A percentile compares a stretch with the other conserved stretches of the same genome.
Evolutionary conservation across 2,113 vertebrate species (phyloP).

Genomic region (Speoplatyrhinus poulsoni): DNA sequence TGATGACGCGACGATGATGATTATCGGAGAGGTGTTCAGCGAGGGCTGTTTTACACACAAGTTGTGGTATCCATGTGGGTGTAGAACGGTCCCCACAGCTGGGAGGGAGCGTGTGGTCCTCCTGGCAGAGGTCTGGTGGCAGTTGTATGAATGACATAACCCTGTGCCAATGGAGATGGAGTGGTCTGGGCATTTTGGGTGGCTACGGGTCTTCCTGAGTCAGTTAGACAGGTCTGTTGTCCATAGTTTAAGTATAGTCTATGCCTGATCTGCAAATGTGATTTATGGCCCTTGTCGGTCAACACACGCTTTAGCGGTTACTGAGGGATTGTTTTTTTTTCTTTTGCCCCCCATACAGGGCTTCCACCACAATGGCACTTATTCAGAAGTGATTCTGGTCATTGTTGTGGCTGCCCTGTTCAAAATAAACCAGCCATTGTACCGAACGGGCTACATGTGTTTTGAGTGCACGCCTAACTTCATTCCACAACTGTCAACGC

Average conservation of each 20-base stretch:
- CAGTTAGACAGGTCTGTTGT: conserved; percentile 50
- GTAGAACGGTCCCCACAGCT: conserved; percentile 46
- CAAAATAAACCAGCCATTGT: conserved; percentile 46
- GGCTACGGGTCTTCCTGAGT: conserved; percentile 32
- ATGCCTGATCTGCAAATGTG: conserved; percentile 31
- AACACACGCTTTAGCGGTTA: conserved; percentile 40
- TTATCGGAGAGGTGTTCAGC: conserved; percentile 24
- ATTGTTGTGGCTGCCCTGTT: conserved; percentile 41
- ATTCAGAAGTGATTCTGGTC: conserved; percentile 36
- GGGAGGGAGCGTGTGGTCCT: conserved; percentile 43
- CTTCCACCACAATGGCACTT: conserved; percentile 26
- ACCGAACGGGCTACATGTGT: conserved; percentile 25
- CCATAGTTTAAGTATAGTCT: conserved; percentile 39
- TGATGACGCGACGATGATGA: conserved; percentile 29
- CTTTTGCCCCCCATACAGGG: conserved; percentile 1
- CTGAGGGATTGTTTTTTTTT: conserved; percentile 26
- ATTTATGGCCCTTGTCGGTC: conserved; percentile 57
- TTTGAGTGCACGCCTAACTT: conserved; percentile 45
- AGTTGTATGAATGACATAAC: conserved; percentile 63
- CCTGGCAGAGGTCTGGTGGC: conserved; percentile 52
- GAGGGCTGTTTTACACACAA: conserved; percentile 7
- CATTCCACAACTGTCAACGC: conserved; percentile 25
- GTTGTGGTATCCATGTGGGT: conserved; percentile 18
- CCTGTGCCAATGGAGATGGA: conserved; percentile 48
- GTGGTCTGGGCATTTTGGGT: conserved; percentile 40